These are phyloP conservation scores for Anodontia alba DNA, from an alignment of 2,888 invertebrate species.

Conservation along the genomic window DNA sequence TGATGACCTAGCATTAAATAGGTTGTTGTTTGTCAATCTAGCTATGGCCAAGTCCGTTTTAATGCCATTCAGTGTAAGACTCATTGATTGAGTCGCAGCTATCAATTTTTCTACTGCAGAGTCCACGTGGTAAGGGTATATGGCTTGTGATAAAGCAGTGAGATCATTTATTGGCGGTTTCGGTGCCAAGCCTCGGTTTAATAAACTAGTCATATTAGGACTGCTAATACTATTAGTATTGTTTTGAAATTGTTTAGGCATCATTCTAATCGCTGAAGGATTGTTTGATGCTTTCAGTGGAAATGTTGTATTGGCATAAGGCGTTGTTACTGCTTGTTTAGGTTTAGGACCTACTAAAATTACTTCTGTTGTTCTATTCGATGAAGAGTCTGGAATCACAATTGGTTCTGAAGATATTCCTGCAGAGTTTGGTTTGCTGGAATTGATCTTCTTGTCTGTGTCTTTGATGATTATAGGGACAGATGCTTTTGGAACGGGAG, in stretches of 20 bases:
- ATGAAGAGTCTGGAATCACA: neutral
- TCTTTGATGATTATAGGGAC: neutral
- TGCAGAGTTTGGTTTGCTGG: neutral
- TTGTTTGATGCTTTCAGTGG: neutral
- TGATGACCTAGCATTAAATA: slow-evolving; percentile 42
- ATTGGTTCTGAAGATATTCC: neutral
- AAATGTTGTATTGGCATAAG: neutral
- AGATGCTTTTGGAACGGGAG: neutral
- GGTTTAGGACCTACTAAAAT: slow-evolving; percentile 46
- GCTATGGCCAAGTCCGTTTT: slow-evolving; percentile 61
- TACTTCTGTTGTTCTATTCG: neutral
- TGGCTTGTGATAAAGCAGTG: slow-evolving; percentile 8
- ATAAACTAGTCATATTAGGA: neutral
- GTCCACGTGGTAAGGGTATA: slow-evolving; percentile 59
- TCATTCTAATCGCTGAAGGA: neutral
- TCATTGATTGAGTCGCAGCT: slow-evolving; percentile 54
- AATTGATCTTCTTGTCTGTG: neutral
- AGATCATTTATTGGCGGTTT: slow-evolving; percentile 33
- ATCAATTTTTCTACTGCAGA: slow-evolving; percentile 52
- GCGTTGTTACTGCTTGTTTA: slow-evolving; percentile 23
- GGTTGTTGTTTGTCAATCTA: slow-evolving; percentile 44
- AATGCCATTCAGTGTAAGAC: slow-evolving; percentile 52
- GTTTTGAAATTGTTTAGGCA: neutral
- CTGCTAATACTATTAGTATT: neutral
- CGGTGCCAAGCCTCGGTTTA: neutral